These are phyloP conservation scores for Muscicapa striata DNA, from an alignment of 2,797 vertebrate species.

Conservation along the genomic window DNA sequence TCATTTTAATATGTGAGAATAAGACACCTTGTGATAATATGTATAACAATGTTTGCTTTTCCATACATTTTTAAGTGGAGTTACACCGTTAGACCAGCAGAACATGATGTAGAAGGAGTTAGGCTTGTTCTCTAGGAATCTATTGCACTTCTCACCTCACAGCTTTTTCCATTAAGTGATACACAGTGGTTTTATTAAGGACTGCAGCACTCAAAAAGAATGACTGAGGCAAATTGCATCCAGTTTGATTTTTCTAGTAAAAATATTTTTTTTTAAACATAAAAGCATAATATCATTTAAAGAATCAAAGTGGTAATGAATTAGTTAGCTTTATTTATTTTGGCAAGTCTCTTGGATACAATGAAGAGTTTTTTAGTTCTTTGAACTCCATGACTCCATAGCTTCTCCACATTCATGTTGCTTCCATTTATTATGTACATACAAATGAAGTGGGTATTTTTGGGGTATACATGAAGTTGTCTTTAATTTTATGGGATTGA, in stretches of 20 bases:
- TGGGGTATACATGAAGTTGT: neutral
- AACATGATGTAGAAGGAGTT: neutral
- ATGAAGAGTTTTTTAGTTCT: neutral
- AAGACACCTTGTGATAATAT: neutral
- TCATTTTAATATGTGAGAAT: rapidly evolving
- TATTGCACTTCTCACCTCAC: neutral
- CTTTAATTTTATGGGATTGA: neutral
- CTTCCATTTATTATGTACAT: neutral
- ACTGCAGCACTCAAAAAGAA: neutral
- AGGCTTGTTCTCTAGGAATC: neutral
- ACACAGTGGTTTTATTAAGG: neutral
- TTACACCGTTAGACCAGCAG: neutral
- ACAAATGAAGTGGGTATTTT: neutral
- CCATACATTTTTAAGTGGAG: neutral
- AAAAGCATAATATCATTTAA: neutral
- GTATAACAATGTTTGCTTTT: neutral
- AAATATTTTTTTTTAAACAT: neutral
- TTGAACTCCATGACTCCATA: neutral
- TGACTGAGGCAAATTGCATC: neutral
- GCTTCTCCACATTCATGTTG: neutral
- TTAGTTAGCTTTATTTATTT: neutral
- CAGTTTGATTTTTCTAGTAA: neutral
- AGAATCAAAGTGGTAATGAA: neutral
- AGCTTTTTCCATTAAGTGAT: neutral
- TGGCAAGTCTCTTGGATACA: neutral